These are phyloP conservation scores for Chinchilla lanigera DNA, from an alignment of 2,113 vertebrate genomes.

Conservation along the genomic window DNA sequence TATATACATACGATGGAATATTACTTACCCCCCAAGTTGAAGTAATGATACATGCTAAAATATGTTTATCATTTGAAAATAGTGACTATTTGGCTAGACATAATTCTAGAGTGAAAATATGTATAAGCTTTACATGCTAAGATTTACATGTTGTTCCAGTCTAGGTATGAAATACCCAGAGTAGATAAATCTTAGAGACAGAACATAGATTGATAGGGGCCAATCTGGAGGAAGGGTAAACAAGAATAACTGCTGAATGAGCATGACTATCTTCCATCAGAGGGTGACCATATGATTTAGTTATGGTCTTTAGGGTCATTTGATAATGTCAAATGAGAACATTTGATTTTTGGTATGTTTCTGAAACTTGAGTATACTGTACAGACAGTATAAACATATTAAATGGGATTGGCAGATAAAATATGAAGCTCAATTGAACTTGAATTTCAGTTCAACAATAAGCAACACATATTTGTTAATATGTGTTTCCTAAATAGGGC, in stretches of 20 bases:
- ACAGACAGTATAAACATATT: neutral
- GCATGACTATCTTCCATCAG: neutral
- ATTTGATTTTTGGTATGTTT: neutral
- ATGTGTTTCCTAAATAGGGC: neutral
- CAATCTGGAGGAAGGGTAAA: neutral
- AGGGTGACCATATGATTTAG: neutral
- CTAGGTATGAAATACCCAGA: neutral
- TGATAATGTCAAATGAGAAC: neutral
- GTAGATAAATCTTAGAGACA: neutral
- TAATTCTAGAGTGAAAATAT: too few species aligned
- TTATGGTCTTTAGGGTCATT: neutral
- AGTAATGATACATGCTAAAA: neutral
- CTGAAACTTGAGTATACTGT: neutral
- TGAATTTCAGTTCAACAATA: slow-evolving; percentile 47
- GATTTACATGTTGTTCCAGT: neutral
- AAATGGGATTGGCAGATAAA: neutral
- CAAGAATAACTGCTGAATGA: neutral
- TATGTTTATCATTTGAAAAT: neutral
- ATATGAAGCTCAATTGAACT: neutral
- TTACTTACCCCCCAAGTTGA: neutral
- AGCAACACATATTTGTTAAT: neutral
- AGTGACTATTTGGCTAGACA: too few species aligned
- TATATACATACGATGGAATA: neutral
- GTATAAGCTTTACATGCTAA: too few species aligned
- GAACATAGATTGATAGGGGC: neutral